phyloP scores from a whole-genome alignment of 2,797 vertebrate species.

The Lycodopsis pacificus region DNA sequence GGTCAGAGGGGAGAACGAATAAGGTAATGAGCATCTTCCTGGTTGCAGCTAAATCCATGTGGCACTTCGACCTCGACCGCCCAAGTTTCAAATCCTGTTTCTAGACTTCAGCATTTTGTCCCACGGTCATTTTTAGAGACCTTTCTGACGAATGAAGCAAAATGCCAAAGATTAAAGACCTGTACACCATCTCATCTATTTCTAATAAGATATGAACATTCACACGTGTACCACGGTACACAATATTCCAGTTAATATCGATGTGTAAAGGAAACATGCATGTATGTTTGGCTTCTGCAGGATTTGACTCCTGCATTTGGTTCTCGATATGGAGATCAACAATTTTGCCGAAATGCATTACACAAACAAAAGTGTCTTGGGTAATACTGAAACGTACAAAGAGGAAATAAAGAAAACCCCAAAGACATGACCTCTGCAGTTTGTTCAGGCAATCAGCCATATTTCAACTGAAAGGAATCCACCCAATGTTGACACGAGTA shows the following conservation, averaged over 20 bases:
- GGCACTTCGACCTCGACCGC: too few relatives aligned
- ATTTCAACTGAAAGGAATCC: background rate
- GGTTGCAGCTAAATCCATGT: background rate
- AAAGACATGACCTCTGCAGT: background rate
- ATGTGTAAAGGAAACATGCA: background rate
- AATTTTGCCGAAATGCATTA: background rate
- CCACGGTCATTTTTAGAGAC: background rate
- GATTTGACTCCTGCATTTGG: background rate
- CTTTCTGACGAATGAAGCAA: background rate
- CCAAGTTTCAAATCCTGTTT: background rate
- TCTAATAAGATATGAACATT: background rate
- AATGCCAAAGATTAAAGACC: background rate
- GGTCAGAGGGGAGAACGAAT: background rate
- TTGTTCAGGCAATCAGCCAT: background rate
- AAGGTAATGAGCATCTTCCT: background rate
- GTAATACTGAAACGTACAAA: slow-evolving; percentile 56
- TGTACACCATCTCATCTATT: background rate
- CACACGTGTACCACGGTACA: too few relatives aligned
- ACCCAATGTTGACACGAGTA: background rate
- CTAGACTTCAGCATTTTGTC: background rate
- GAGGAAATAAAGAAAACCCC: slow-evolving; percentile 53
- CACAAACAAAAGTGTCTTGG: slow-evolving; percentile 5
- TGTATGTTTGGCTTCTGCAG: background rate
- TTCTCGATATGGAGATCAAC: background rate
- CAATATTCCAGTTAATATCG: background rate